Conservation (phyloP, 1,140 invertebrate species). For the Drosophila nikananu region DNA sequence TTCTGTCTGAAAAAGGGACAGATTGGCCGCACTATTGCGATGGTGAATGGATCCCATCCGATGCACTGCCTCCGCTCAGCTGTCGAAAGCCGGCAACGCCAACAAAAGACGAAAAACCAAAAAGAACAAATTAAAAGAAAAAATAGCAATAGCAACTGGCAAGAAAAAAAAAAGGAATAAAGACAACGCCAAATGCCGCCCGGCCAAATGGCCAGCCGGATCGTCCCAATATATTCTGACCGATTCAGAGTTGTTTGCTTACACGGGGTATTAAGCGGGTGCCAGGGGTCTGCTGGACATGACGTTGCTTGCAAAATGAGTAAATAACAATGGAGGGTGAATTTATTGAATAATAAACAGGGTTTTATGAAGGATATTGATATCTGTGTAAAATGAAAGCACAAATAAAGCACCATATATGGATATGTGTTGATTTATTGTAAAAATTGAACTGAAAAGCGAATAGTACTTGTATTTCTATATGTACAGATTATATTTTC, state of each 20-base stretch:
- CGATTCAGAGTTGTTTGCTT: constrained; percentile 25
- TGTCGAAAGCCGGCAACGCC: constrained; percentile 54
- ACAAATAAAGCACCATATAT: background rate
- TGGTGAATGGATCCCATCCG: constrained; percentile 21
- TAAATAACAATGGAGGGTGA: constrained; percentile 1
- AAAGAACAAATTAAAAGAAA: background rate
- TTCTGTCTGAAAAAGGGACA: background rate
- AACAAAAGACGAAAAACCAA: constrained; percentile 4
- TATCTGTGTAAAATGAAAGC: too few species aligned
- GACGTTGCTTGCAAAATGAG: background rate
- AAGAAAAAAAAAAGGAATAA: constrained; percentile 4
- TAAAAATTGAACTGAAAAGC: background rate
- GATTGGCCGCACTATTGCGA: background rate
- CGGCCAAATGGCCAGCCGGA: constrained; percentile 64
- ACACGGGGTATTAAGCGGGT: constrained; percentile 7
- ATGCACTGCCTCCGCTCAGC: constrained; percentile 52
- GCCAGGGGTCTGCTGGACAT: background rate
- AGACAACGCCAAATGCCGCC: constrained; percentile 58
- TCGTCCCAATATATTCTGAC: constrained; percentile 15
- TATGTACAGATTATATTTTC: too few species aligned
- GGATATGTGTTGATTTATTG: background rate
- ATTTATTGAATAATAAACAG: constrained; percentile 7
- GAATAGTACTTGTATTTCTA: background rate
- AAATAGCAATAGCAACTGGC: constrained; percentile 21
- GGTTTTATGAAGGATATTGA: background rate